Percentiles rank a stretch among this genome's conserved stretches.
Evolutionary conservation across 2,113 vertebrate genomes (phyloP).

Genomic region (Amazona vittata): DNA sequence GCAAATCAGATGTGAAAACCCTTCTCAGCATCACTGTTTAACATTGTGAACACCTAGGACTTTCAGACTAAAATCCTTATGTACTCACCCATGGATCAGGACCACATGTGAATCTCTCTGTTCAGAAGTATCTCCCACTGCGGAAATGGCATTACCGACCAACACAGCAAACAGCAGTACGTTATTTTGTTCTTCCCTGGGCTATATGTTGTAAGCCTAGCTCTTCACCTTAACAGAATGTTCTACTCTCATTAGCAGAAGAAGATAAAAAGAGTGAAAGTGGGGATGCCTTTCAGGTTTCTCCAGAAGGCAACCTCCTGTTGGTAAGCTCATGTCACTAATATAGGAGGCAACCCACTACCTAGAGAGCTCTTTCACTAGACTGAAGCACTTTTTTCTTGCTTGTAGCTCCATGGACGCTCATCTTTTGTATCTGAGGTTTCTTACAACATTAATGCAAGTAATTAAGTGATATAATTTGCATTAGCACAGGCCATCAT

Average conservation of each 20-base stretch:
- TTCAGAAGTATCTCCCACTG: background rate
- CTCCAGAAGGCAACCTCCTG: background rate
- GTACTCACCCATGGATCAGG: background rate
- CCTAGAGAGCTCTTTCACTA: background rate
- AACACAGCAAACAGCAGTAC: background rate
- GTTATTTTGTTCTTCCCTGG: background rate
- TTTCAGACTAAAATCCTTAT: background rate
- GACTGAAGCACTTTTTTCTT: background rate
- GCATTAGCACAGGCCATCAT: background rate
- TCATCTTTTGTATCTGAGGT: background rate
- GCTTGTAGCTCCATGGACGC: background rate
- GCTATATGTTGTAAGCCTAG: background rate
- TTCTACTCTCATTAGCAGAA: background rate
- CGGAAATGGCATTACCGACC: background rate
- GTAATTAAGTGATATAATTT: conserved; percentile 1
- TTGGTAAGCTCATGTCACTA: background rate
- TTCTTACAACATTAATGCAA: background rate
- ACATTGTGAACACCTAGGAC: background rate
- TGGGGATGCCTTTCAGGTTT: background rate
- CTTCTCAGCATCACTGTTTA: background rate
- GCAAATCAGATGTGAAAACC: background rate
- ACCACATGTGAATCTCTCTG: background rate
- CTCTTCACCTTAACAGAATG: background rate
- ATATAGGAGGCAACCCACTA: background rate
- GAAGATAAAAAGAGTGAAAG: background rate